Conservation (phyloP, 2,113 vertebrate genomes). For the Cisticola juncidis region DNA sequence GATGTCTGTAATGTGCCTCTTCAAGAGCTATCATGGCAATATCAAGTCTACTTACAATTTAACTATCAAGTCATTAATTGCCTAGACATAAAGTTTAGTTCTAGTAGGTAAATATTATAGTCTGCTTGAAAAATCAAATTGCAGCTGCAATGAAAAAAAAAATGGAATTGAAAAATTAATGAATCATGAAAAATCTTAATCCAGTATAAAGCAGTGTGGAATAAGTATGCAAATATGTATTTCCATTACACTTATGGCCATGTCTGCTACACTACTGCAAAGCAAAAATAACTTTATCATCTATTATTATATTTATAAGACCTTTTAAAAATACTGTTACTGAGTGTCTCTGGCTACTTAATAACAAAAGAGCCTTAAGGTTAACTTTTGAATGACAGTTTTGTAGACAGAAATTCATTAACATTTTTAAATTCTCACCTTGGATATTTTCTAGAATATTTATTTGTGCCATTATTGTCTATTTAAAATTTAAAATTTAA, state of each 20-base stretch:
- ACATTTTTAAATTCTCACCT: neutral
- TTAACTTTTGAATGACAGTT: neutral
- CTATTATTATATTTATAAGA: neutral
- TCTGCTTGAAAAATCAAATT: neutral
- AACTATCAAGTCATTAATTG: constrained; percentile 17
- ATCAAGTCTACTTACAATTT: neutral
- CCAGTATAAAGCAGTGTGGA: neutral
- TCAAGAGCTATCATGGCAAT: neutral
- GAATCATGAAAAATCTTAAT: neutral
- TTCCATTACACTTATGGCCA: neutral
- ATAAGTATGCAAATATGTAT: neutral
- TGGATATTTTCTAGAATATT: neutral
- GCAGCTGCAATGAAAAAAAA: neutral
- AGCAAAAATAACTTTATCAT: neutral
- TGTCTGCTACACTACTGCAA: neutral
- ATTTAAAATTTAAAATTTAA: no score
- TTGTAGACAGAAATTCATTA: neutral
- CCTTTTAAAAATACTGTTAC: neutral
- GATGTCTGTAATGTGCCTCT: neutral
- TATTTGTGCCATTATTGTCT: neutral
- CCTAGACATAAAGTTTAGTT: neutral
- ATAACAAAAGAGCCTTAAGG: neutral
- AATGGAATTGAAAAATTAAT: neutral
- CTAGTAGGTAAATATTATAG: neutral
- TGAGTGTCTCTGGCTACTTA: neutral